Percentiles rank a stretch among this genome's conserved stretches.
These are phyloP conservation scores for Malurus melanocephalus DNA, from an alignment of 2,113 vertebrate genomes.

Conservation along the genomic window DNA sequence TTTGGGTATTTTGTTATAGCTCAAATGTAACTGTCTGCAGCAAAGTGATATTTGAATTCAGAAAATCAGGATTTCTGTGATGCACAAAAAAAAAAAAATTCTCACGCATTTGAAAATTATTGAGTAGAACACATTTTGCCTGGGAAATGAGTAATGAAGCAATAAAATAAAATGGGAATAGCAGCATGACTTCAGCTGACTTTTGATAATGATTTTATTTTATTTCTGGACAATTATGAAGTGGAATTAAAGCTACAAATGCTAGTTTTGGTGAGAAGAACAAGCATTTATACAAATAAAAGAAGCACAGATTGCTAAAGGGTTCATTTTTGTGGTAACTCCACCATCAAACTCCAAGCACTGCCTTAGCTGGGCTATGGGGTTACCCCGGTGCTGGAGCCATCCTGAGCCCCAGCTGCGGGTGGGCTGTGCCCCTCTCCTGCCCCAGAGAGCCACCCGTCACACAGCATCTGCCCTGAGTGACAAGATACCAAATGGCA, in stretches of 20 bases:
- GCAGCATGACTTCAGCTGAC: background rate
- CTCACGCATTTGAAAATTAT: background rate
- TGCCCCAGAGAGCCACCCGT: background rate
- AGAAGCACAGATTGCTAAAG: background rate
- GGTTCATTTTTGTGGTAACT: background rate
- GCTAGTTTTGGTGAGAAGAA: background rate
- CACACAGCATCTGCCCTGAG: constrained; percentile 39
- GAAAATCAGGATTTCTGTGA: background rate
- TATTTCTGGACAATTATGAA: background rate
- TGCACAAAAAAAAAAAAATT: background rate
- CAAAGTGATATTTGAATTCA: background rate
- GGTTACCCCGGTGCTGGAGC: background rate
- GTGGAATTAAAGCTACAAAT: background rate
- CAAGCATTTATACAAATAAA: background rate
- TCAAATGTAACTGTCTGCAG: background rate
- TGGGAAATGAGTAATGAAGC: background rate
- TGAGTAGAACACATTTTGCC: background rate
- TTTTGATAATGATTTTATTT: background rate
- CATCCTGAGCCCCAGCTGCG: constrained; percentile 21
- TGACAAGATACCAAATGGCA: constrained; percentile 11
- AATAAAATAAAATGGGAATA: background rate
- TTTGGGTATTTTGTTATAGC: background rate
- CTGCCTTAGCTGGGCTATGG: background rate
- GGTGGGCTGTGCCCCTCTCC: background rate
- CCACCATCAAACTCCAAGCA: background rate